Base-by-base conservation (phyloP, 2,797 vertebrate species). In the Hoplostethus atlanticus region DNA sequence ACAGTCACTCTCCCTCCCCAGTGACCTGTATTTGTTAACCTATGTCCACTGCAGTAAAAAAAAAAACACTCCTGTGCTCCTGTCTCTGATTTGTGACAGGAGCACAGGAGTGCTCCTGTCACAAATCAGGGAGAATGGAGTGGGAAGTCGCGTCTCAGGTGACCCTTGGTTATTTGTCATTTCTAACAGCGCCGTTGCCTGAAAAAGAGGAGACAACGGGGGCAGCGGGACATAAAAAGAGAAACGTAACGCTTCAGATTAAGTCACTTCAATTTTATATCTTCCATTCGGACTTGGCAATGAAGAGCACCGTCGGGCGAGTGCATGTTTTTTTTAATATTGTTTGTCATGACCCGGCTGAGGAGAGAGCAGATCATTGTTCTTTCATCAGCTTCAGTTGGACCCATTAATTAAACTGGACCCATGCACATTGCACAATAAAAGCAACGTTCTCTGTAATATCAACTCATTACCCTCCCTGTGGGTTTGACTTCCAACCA, bases 21-120 rank as follows among this genome's bases (percentile, higher is more conserved):
- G 30, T 56, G 54, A n/a, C 15, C 57, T 25, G 28, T 60, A 34
- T 50, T 25, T 42, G 34, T 66, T 50, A 36, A 56, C 53, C 48
- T 38, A 54, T 76, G 34, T 64, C 79, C 58, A 55, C 56, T 6
- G 54, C 48, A 77, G 56, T 63, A 21, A 21, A 21, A 21, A 21
- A 21, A 21, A 63, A 68, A 68, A 79, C 31, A 1, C 36, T 31
- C 36, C 13, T 9, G 25, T 57, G 53, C 3, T 46, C 30, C 28
- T 56, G 51, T 73, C 54, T 58, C n/a, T n/a, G n/a, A n/a, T n/a
- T n/a, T n/a, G n/a, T n/a, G n/a, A n/a, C n/a, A n/a, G n/a, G n/a
- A n/a, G n/a, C n/a, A n/a, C n/a, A n/a, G n/a, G n/a, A n/a, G n/a
- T n/a, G n/a, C n/a, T n/a, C 21, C 21, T 21, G 21, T 1, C 21